Base-by-base conservation (phyloP, 2,113 vertebrate genomes). In the Heteronetta atricapilla region DNA sequence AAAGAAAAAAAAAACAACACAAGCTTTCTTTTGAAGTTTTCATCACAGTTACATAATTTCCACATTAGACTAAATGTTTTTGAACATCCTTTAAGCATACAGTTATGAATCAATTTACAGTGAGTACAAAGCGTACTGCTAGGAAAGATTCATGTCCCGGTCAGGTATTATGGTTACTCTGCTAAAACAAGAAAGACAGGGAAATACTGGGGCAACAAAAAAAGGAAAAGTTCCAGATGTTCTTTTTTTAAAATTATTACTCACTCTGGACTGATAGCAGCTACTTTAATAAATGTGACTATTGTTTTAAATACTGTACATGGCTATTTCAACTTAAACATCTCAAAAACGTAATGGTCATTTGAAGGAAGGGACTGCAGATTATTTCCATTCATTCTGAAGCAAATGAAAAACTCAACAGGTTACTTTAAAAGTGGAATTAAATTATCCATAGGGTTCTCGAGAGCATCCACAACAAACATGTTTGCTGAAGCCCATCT, bases 11-110 rank as follows among this genome's bases (percentile, higher is more conserved):
- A 0, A 1, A 38, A 38, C n/a, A 40, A 40, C 15, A 42, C 55
- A 88, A 83, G 42, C 38, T 79, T 93, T 81, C 88, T 89, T 95
- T 90, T 96, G 91, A 95, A 93, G 88, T 93, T 91, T 90, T 77
- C 44, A 94, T 67, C 80, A 56, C 50, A 62, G 66, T 90, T 93
- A 93, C 10, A 1, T 68, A 75, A 95, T 92, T 92, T 93, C 26
- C 69, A 96, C 69, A 82, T 87, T 64, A 86, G 34, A 66, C 63
- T 80, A 82, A 21, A 64, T 94, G 91, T 76, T 88, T 83, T 84
- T 58, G 83, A 96, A 66, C 28, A 50, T 55, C 56, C 80, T 93
- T 63, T 31, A 56, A 63, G 33, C 6, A 0, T 22, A 26, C 9
- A 60, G 25, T 83, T 83, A 42, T 58, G 76, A 93, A 94, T 38